Conservation (phyloP, 2,113 vertebrate species). For the Callipepla squamata region DNA sequence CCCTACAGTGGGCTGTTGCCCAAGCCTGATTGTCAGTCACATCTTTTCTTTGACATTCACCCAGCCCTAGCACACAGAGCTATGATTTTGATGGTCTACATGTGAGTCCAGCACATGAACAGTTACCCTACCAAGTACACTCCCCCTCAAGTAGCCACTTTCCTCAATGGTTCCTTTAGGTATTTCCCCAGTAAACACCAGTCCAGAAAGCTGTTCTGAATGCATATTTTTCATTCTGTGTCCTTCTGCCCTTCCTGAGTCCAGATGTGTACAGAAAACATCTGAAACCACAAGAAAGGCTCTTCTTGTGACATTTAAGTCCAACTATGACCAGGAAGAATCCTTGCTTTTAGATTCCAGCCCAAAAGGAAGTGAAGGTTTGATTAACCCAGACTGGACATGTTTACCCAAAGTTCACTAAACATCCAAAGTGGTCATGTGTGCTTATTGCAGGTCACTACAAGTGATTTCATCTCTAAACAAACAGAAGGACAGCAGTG, state of each 20-base stretch:
- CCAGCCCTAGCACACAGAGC: not conserved
- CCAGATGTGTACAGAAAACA: not conserved
- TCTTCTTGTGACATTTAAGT: not conserved
- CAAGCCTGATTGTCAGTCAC: not conserved
- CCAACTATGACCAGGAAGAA: not conserved
- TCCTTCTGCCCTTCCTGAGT: not conserved
- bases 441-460: not conserved
- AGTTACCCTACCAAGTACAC: not conserved
- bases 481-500: not conserved
- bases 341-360: accelerated
- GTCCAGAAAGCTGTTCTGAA: not conserved
- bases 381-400: not conserved
- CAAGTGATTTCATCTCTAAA: not conserved
- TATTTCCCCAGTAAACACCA: not conserved
- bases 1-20: not conserved
- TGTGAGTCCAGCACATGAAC: not conserved
- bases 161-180: not conserved
- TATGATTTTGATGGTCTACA: accelerated
- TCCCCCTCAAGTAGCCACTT: not conserved
- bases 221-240: not conserved
- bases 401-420: not conserved
- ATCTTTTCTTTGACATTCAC: not conserved
- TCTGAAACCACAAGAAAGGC: not conserved
- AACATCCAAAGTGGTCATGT: not conserved
- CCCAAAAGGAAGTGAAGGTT: not conserved